A percentile compares a stretch with the other conserved stretches of the same genome.
These are phyloP conservation scores for Drosophila asahinai DNA, from an alignment of 1,140 invertebrate genomes.

Conservation along the genomic window DNA sequence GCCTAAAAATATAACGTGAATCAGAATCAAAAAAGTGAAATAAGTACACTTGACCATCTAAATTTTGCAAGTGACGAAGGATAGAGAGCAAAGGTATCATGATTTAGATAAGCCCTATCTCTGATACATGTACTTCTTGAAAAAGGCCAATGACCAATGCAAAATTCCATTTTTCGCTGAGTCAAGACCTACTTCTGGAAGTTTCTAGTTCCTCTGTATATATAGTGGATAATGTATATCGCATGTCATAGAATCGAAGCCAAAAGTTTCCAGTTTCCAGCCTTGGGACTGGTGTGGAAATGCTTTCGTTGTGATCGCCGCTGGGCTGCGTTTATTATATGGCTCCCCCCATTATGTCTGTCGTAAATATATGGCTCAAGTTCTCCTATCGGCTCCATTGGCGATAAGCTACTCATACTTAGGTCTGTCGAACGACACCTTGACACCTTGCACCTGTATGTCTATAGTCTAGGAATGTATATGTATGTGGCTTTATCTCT, in stretches of 20 bases:
- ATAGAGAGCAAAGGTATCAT: constrained; percentile 31
- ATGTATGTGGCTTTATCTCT: constrained; percentile 7
- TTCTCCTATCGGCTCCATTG: constrained; percentile 37
- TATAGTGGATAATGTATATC: neutral
- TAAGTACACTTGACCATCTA: neutral
- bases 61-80: constrained; percentile 12
- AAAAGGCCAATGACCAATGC: constrained; percentile 50
- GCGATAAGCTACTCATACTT: constrained; percentile 29
- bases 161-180: constrained; percentile 1
- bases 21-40: neutral
- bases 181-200: constrained; percentile 30
- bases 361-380: constrained; percentile 29
- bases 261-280: constrained; percentile 7
- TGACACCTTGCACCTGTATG: constrained; percentile 33
- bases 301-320: constrained; percentile 37
- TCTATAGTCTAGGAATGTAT: constrained; percentile 1
- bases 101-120: constrained; percentile 20
- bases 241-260: constrained; percentile 13
- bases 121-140: neutral
- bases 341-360: constrained; percentile 31
- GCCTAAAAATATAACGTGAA: constrained; percentile 20
- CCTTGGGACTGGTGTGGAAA: constrained; percentile 34
- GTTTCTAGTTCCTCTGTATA: constrained; percentile 17
- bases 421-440: constrained; percentile 34
- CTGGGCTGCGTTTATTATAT: neutral